A percentile compares a stretch with the other conserved stretches of the same genome.
These are phyloP conservation scores for Cyprinodon brontotheroides DNA, from an alignment of 2,113 vertebrate species.

Conservation along the genomic window DNA sequence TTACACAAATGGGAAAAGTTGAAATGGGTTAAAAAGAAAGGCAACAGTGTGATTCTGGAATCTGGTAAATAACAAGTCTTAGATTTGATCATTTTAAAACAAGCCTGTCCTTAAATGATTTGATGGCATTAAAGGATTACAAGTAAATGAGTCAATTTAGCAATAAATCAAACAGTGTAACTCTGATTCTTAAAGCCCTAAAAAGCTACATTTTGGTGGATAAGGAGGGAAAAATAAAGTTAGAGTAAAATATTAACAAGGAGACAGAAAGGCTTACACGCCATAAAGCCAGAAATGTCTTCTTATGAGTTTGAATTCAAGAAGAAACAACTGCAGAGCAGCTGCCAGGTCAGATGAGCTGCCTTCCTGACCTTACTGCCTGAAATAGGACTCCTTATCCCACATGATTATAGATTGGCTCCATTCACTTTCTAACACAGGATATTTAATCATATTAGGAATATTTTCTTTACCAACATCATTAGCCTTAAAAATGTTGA, in stretches of 20 bases:
- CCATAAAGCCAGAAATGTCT: constrained; percentile 52
- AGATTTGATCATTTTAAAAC: constrained; percentile 9
- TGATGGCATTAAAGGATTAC: neutral
- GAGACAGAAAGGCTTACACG: constrained; percentile 51
- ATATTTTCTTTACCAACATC: constrained; percentile 30
- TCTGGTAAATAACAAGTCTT: neutral
- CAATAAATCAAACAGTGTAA: neutral
- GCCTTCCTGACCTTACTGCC: constrained; percentile 34
- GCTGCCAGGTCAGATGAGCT: constrained; percentile 24
- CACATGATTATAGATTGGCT: constrained; percentile 16
- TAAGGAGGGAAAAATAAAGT: neutral
- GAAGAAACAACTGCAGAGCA: constrained; percentile 27
- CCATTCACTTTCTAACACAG: constrained; percentile 24
- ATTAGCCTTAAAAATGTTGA: constrained; percentile 19
- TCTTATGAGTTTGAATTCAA: constrained; percentile 44
- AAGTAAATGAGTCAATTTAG: neutral
- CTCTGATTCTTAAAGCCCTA: constrained; percentile 3
- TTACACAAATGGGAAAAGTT: constrained; percentile 29
- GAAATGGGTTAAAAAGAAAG: constrained; percentile 37
- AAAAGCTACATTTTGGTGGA: neutral
- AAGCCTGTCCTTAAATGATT: neutral
- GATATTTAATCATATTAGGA: constrained; percentile 36
- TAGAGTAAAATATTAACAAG: constrained; percentile 10
- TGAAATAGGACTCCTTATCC: constrained; percentile 43
- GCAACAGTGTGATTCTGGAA: constrained; percentile 6